Evolutionary conservation across 1,140 invertebrate genomes (phyloP).

Genomic region (Penaeus vannamei): DNA sequence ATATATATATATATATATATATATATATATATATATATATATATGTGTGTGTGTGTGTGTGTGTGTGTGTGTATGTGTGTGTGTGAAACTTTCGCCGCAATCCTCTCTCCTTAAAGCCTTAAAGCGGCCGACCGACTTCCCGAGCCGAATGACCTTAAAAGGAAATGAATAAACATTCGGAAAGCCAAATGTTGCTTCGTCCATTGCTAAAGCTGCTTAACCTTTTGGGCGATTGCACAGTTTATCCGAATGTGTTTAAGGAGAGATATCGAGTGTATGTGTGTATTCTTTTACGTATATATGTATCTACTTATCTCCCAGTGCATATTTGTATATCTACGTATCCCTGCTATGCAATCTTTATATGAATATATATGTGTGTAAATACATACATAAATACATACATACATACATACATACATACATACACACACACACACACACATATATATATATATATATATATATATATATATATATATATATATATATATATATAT

Average conservation of each 20-base stretch:
- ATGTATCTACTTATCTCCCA: too few species aligned
- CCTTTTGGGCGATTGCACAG: too few species aligned
- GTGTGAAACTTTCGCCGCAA: not conserved
- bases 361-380: too few species aligned
- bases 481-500: too few species aligned
- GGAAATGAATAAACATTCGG: not conserved
- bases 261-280: too few species aligned
- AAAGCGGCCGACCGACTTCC: not conserved
- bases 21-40: constrained; percentile 14
- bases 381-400: not conserved
- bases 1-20: constrained; percentile 24
- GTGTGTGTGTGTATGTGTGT: not conserved
- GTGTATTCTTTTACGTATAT: too few species aligned
- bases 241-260: too few species aligned
- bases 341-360: too few species aligned
- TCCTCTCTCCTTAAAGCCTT: not conserved
- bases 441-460: too few species aligned
- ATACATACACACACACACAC: not conserved
- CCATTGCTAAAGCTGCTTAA: too few species aligned
- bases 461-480: too few species aligned
- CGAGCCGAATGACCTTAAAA: not conserved
- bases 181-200: not conserved
- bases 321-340: too few species aligned
- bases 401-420: not conserved
- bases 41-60: not conserved